These are phyloP conservation scores for Saimiri boliviensis DNA, from an alignment of 2,113 vertebrate genomes.

Conservation along the genomic window DNA sequence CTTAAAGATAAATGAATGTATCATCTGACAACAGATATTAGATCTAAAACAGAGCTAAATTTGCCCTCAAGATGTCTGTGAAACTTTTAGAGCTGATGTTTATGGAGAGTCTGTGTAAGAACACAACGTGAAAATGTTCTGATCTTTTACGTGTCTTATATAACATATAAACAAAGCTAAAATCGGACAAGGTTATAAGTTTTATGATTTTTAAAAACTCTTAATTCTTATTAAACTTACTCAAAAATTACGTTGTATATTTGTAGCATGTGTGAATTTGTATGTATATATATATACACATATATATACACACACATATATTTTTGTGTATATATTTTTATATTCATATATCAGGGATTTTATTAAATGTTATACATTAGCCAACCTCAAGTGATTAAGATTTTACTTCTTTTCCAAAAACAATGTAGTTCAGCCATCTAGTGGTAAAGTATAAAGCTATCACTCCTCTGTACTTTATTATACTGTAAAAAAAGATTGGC, in stretches of 20 bases:
- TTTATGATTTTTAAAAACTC: conserved; percentile 15
- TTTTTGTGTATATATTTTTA: neutral
- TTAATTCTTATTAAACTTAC: neutral
- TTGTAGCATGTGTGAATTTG: neutral
- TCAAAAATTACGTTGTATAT: neutral
- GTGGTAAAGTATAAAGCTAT: conserved; percentile 37
- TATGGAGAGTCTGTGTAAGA: neutral
- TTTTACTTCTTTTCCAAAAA: conserved; percentile 48
- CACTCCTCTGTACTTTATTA: neutral
- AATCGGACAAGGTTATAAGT: conserved; percentile 8
- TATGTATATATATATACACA: neutral
- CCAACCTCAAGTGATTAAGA: neutral
- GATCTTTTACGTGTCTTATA: neutral
- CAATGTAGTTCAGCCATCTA: conserved; percentile 58
- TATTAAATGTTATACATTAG: neutral
- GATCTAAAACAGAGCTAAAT: neutral
- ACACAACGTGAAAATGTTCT: conserved; percentile 8
- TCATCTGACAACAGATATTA: neutral
- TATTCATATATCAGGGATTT: neutral
- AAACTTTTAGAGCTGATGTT: neutral
- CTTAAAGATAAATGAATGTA: neutral
- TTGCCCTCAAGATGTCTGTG: neutral
- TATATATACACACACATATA: neutral
- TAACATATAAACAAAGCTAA: neutral
- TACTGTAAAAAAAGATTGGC: neutral